A percentile compares a stretch with the other conserved stretches of the same genome.
phyloP scores from a whole-genome alignment of 2,113 vertebrate species.

The Bubalus kerabau region DNA sequence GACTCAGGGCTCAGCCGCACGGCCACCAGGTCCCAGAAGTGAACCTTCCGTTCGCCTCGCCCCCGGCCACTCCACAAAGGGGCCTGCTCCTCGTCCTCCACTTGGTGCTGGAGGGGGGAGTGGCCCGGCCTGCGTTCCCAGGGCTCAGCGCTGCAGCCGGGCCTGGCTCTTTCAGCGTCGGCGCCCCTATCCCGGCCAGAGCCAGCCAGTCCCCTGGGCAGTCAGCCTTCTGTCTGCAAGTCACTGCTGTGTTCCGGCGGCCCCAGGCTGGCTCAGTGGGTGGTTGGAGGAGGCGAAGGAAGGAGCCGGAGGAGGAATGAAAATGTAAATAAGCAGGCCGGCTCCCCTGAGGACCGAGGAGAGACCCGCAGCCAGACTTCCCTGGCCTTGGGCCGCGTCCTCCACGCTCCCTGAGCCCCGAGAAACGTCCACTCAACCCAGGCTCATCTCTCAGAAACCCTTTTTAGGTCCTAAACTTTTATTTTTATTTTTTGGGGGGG shows the following conservation, averaged over 20 bases:
- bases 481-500: background rate
- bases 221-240: background rate
- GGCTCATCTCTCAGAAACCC: background rate
- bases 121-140: too few species aligned
- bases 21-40: accelerated
- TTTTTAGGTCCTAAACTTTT: background rate
- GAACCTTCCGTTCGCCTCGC: accelerated
- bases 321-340: background rate
- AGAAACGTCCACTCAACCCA: background rate
- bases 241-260: accelerated
- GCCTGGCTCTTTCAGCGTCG: accelerated
- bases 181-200: accelerated
- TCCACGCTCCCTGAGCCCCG: accelerated
- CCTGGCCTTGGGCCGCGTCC: accelerated
- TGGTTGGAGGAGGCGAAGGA: accelerated
- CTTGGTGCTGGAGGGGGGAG: accelerated
- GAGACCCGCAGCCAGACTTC: accelerated
- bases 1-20: accelerated
- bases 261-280: accelerated
- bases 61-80: accelerated
- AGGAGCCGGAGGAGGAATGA: background rate
- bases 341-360: accelerated
- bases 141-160: background rate
- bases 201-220: background rate
- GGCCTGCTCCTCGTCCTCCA: background rate